Base-by-base conservation (phyloP, 2,888 invertebrate genomes). In the Eucriotettix oculatus region DNA sequence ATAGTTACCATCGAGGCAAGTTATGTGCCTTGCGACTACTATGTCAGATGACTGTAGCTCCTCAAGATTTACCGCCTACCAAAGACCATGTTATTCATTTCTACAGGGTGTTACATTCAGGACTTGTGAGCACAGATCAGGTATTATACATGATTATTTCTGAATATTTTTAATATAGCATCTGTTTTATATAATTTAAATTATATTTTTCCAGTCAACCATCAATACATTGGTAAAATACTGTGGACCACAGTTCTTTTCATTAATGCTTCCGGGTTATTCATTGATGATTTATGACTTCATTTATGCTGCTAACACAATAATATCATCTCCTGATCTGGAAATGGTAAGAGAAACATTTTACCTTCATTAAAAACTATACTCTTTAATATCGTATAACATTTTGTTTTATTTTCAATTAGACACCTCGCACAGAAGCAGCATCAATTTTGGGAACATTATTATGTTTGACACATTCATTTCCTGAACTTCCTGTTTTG, bases 361-460 rank as follows among this genome's bases (percentile, higher is more conserved):
- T 11, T 16, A 3, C 7, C 12, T 9, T 12, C 10, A 9, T 56
- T 3, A 17, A 1, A 14, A 14, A 48, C n/a, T 48, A 48, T 48
- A 48, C 5, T 1, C 9, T 54, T 57, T 42, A 48, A 11, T 58
- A 41, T 41, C 40, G 12, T 2, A 1, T 53, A 16, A 16, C 14
- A 42, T 58, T 41, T 56, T 52, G 58, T 61, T 62, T 54, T 65
- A 9, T 9, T 48, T 48, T 48, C n/a, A 69, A 65, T 5, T 75
- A 83, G 83, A 85, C 86, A 62, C 96, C 96, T 0, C 80, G 95
- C 62, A 86, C 89, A 11, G 96, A 96, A 69, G 95, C 95, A 1
- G 85, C 94, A 40, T 87, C 92, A 0, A 85, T 96, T 63, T 76
- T 97, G 43, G 94, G 94, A 1, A 87, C 91, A 1, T 74, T 97